Conservation (phyloP, 2,113 vertebrate species). For the Albula goreensis region DNA sequence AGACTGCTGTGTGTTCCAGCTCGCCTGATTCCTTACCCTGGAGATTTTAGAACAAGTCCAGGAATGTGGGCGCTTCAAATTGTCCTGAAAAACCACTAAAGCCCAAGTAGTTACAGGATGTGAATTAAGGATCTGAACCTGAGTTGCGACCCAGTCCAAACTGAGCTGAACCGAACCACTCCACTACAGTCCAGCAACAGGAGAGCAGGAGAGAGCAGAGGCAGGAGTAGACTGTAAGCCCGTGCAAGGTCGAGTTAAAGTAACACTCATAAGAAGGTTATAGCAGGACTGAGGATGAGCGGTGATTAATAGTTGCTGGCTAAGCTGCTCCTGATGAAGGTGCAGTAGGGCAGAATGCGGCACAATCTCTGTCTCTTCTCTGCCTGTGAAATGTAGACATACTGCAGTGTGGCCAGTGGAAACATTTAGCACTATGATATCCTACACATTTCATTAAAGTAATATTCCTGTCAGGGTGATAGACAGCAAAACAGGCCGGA, state of each 20-base stretch:
- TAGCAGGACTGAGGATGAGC: neutral
- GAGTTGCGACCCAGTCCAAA: neutral
- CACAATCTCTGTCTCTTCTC: neutral
- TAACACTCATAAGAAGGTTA: too few species aligned
- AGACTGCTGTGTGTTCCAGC: neutral
- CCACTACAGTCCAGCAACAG: neutral
- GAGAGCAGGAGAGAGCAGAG: neutral
- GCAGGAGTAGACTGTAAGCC: neutral
- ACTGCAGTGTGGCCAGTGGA: neutral
- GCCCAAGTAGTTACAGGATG: neutral
- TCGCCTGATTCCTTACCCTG: neutral
- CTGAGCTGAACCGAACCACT: neutral
- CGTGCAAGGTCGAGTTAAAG: neutral
- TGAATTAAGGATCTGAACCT: neutral
- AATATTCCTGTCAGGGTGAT: too few species aligned
- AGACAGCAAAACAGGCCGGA: too few species aligned
- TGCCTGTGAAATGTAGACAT: neutral
- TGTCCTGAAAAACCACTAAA: neutral
- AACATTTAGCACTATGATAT: neutral
- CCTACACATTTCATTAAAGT: too few species aligned
- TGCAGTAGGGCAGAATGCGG: neutral
- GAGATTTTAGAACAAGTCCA: neutral
- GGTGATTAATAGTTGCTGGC: constrained; percentile 8
- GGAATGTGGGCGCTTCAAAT: neutral
- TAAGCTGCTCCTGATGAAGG: neutral